phyloP scores from a whole-genome alignment of 2,797 vertebrate species.

The Brachymystax lenok region DNA sequence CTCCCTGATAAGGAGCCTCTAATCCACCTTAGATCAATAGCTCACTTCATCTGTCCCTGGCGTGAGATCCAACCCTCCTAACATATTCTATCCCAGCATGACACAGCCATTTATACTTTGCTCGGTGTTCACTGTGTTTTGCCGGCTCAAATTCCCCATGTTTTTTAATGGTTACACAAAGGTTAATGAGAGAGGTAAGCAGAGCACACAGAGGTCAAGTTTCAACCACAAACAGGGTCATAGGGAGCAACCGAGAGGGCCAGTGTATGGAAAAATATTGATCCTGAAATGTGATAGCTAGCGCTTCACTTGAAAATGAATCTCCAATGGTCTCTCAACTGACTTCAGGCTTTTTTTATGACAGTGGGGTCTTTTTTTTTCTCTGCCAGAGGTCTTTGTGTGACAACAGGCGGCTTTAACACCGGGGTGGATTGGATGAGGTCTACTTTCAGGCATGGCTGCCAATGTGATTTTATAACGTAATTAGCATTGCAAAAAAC shows the following conservation, averaged over 20 bases:
- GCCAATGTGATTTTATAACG: not conserved
- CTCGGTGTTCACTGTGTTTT: not conserved
- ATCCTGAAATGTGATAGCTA: slow-evolving; percentile 23
- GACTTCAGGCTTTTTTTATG: not conserved
- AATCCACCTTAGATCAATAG: slow-evolving; percentile 30
- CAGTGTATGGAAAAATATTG: slow-evolving; percentile 39
- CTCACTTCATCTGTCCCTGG: slow-evolving; percentile 13
- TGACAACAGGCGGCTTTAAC: slow-evolving; percentile 25
- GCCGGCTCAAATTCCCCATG: slow-evolving; percentile 30
- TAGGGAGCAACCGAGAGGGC: slow-evolving; percentile 32
- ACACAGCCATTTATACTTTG: slow-evolving; percentile 33
- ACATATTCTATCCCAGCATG: slow-evolving; percentile 28
- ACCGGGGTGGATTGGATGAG: not conserved
- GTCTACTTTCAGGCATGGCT: slow-evolving; percentile 1
- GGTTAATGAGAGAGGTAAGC: slow-evolving; percentile 36
- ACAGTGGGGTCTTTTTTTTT: slow-evolving; percentile 20
- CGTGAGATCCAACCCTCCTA: slow-evolving; percentile 11
- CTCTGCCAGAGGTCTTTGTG: slow-evolving; percentile 15
- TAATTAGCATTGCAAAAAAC: slow-evolving; percentile 12
- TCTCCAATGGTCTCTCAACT: not conserved
- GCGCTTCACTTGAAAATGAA: slow-evolving; percentile 10
- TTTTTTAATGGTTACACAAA: slow-evolving; percentile 32
- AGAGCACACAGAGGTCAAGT: slow-evolving; percentile 40
- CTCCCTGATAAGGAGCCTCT: slow-evolving; percentile 16
- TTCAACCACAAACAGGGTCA: slow-evolving; percentile 34